phyloP scores from a whole-genome alignment of 2,113 vertebrate species.

The cat (Felis catus) region F.catus_Fca126_mat1.0 CM031415.1:12016501-12017000 shows the following conservation, averaged over 20 bases:
- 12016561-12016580: neutral
- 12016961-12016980: neutral
- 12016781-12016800: rapidly evolving
- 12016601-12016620: neutral
- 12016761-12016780: neutral
- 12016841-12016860: rapidly evolving
- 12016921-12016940: neutral
- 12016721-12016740: neutral
- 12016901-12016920: neutral
- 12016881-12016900: rapidly evolving
- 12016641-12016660: neutral
- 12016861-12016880: rapidly evolving
- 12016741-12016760: rapidly evolving
- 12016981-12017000: no score
- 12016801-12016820: no score
- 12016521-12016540: neutral
- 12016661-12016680: neutral
- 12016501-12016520: neutral
- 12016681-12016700: neutral
- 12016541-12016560: neutral
- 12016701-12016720: neutral
- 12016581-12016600: neutral
- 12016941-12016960: neutral
- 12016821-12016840: rapidly evolving
- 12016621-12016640: neutral